These are phyloP conservation scores for Cheilosia urbana DNA, from an alignment of 2,888 invertebrate species.

Conservation along the genomic window DNA sequence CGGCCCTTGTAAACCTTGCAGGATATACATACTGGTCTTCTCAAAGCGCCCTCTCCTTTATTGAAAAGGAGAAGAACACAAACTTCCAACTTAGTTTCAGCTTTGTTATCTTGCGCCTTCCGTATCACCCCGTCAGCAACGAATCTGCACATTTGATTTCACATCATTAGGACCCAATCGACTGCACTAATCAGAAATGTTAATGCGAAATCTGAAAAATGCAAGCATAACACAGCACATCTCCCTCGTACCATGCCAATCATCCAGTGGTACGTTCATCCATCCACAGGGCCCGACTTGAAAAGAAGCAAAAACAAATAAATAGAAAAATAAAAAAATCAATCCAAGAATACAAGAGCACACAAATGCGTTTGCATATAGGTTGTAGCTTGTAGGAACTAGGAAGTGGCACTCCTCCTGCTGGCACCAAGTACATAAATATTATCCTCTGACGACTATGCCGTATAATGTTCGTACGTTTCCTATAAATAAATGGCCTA, in stretches of 20 bases:
- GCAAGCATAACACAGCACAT: conserved; percentile 26
- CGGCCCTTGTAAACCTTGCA: too few relatives aligned
- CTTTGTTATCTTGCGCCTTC: too few relatives aligned
- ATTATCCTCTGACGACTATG: conserved; percentile 61
- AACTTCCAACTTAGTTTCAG: too few relatives aligned
- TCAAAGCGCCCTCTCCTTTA: too few relatives aligned
- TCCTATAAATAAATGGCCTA: conserved; percentile 63
- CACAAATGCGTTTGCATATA: conserved; percentile 26
- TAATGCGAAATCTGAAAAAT: conserved; percentile 34
- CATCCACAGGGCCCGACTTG: conserved; percentile 18
- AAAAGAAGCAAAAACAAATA: conserved; percentile 25
- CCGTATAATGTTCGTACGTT: conserved; percentile 42
- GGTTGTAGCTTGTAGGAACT: too few relatives aligned
- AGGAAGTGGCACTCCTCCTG: not conserved
- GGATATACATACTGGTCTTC: too few relatives aligned
- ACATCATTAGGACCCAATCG: conserved; percentile 48
- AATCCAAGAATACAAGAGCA: conserved; percentile 27
- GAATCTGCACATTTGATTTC: conserved; percentile 28
- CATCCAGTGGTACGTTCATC: conserved; percentile 12
- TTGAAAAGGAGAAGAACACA: too few relatives aligned
- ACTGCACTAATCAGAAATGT: conserved; percentile 38
- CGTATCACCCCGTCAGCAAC: not conserved
- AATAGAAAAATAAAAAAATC: conserved; percentile 24
- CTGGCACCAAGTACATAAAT: conserved; percentile 61
- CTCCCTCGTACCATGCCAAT: conserved; percentile 1